Evolutionary conservation across 2,888 invertebrate species (phyloP).

Genomic region (Acronicta psi): DNA sequence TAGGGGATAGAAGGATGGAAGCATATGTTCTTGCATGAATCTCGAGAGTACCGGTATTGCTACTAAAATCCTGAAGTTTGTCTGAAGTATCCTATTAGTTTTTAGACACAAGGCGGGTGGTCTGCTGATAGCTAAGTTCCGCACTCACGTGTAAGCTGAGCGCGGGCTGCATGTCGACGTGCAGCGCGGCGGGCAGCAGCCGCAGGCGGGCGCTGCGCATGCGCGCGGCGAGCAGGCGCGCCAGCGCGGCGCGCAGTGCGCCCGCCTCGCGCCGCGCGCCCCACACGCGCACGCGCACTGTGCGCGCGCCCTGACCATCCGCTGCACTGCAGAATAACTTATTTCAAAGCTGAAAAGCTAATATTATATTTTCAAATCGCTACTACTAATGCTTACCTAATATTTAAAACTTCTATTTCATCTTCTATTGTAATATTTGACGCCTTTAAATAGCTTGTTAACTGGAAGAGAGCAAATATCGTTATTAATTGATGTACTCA

Average conservation of each 20-base stretch:
- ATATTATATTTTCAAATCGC: conserved; percentile 43
- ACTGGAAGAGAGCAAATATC: conserved; percentile 80
- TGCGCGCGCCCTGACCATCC: conserved; percentile 70
- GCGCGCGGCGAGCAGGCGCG: conserved; percentile 72
- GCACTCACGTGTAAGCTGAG: conserved; percentile 91
- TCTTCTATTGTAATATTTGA: conserved; percentile 90
- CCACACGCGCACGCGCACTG: conserved; percentile 79
- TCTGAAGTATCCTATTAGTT: too few species aligned
- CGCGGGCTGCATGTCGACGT: conserved; percentile 92
- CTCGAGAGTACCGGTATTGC: too few species aligned
- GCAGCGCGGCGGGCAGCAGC: conserved; percentile 90
- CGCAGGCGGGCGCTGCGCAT: conserved; percentile 69
- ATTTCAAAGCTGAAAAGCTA: too few species aligned
- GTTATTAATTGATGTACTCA: background rate
- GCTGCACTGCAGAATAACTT: conserved; percentile 62
- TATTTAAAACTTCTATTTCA: conserved; percentile 91
- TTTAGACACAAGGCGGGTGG: too few species aligned
- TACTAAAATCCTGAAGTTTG: too few species aligned
- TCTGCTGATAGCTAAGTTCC: background rate
- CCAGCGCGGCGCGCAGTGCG: conserved; percentile 74
- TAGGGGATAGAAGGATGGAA: too few species aligned
- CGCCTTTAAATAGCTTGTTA: conserved; percentile 90
- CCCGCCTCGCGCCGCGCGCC: conserved; percentile 77
- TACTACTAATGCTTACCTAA: too few species aligned
- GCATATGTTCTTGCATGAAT: too few species aligned